A percentile compares a stretch with the other conserved stretches of the same genome.
Evolutionary conservation across 2,797 vertebrate species (phyloP).

Genomic region (Platalea minor): DNA sequence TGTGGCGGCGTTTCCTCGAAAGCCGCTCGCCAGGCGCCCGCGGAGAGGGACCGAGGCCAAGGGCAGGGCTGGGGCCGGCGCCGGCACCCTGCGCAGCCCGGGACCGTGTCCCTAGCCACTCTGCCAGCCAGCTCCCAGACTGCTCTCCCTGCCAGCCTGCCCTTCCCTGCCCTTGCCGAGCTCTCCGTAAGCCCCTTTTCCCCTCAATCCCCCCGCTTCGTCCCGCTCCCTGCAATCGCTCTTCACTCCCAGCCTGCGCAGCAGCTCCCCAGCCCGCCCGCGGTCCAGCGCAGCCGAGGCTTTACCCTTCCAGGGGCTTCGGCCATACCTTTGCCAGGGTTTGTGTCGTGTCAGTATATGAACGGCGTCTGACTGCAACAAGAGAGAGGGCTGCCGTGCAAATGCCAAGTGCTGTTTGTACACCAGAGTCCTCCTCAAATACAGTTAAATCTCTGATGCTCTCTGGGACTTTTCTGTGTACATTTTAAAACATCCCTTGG

Average conservation of each 20-base stretch:
- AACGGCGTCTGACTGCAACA: rapidly evolving
- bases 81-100: not conserved
- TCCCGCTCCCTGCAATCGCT: rapidly evolving
- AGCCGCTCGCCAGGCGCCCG: not conserved
- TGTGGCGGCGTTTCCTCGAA: rapidly evolving
- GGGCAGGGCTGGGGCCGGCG: not conserved
- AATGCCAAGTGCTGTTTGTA: not conserved
- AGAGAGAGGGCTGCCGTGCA: not conserved
- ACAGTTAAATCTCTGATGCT: not conserved
- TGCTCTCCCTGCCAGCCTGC: not conserved
- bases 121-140: not conserved
- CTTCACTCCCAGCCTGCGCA: not conserved
- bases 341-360: rapidly evolving
- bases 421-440: not conserved
- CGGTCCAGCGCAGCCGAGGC: rapidly evolving
- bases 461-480: not conserved
- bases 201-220: rapidly evolving
- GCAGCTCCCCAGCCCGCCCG: not conserved
- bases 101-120: rapidly evolving
- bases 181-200: not conserved
- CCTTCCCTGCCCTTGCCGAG: not conserved
- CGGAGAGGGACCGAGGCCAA: not conserved
- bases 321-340: rapidly evolving
- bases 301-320: not conserved
- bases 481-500: not conserved